A percentile compares a stretch with the other conserved stretches of the same genome.
Evolutionary conservation across 2,113 vertebrate species (phyloP).

Genomic region (Hemiprocne comata): DNA sequence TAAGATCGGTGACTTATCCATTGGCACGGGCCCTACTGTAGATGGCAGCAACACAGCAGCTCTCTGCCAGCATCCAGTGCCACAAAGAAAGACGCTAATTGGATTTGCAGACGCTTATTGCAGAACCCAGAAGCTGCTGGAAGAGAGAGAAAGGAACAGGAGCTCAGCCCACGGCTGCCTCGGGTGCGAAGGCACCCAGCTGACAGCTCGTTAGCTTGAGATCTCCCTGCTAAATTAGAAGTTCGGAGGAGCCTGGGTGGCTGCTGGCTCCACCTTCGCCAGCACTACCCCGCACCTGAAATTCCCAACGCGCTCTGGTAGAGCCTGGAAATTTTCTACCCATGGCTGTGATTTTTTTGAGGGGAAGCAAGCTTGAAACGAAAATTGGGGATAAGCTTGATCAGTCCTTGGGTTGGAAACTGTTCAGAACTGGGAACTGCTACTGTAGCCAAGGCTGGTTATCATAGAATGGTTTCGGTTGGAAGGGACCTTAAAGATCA

Average conservation of each 20-base stretch:
- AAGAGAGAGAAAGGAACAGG: constrained; percentile 49
- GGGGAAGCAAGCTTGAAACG: neutral
- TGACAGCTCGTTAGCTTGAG: constrained; percentile 56
- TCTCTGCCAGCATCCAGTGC: constrained; percentile 55
- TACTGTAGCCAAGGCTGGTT: neutral
- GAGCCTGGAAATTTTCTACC: neutral
- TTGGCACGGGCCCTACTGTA: constrained; percentile 68
- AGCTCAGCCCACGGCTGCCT: constrained; percentile 55
- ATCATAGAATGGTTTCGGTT: too few species aligned
- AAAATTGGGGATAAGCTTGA: neutral
- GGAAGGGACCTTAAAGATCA: too few species aligned
- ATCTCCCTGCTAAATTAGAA: constrained; percentile 12
- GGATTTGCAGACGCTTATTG: constrained; percentile 63
- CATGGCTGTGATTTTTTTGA: neutral
- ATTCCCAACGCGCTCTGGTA: neutral
- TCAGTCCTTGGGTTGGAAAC: neutral
- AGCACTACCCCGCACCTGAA: neutral
- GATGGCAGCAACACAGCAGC: constrained; percentile 66
- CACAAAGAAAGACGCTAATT: constrained; percentile 67
- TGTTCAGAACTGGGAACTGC: neutral
- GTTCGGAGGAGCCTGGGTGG: constrained; percentile 9
- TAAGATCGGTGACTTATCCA: constrained; percentile 44
- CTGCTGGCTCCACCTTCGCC: constrained; percentile 2
- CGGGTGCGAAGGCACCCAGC: constrained; percentile 55
- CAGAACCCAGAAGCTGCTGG: constrained; percentile 67